Conservation (phyloP, 1,140 invertebrate species). For the Bombus balteatus region DNA sequence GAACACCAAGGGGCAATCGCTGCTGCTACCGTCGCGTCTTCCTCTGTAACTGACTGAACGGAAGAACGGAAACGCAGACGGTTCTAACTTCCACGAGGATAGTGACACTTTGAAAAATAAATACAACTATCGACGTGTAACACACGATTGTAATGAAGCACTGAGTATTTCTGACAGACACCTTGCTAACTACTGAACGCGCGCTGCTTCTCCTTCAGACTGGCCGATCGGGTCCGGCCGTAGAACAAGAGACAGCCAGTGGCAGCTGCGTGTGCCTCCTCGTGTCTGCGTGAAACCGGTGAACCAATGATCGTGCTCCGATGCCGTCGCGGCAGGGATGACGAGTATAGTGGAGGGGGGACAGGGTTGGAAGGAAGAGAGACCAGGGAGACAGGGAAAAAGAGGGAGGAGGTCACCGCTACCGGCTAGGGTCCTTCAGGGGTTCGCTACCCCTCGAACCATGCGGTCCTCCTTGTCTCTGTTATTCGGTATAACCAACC, state of each 20-base stretch:
- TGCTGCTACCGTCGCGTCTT: neutral
- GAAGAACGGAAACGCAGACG: neutral
- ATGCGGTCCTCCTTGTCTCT: conserved; percentile 58
- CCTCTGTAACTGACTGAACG: neutral
- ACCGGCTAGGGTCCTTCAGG: conserved; percentile 74
- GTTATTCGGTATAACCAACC: conserved; percentile 52
- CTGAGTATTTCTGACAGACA: conserved; percentile 22
- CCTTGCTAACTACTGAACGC: conserved; percentile 56
- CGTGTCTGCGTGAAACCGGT: conserved; percentile 73
- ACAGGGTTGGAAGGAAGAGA: conserved; percentile 66
- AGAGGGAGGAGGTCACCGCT: conserved; percentile 71
- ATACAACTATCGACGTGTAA: neutral
- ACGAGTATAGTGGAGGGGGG: conserved; percentile 59
- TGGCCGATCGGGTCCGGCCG: conserved; percentile 67
- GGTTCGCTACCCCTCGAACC: conserved; percentile 74
- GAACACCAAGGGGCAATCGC: neutral
- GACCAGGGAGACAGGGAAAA: conserved; percentile 61
- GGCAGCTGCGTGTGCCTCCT: conserved; percentile 75
- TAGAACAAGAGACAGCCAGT: conserved; percentile 64
- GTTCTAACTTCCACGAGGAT: too few relatives aligned
- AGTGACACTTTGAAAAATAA: neutral
- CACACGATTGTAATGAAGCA: neutral
- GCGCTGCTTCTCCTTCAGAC: conserved; percentile 58
- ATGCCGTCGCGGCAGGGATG: conserved; percentile 67
- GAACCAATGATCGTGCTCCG: conserved; percentile 77